Conservation (phyloP, 1,140 invertebrate species). For the Adoxophyes honmai region DNA sequence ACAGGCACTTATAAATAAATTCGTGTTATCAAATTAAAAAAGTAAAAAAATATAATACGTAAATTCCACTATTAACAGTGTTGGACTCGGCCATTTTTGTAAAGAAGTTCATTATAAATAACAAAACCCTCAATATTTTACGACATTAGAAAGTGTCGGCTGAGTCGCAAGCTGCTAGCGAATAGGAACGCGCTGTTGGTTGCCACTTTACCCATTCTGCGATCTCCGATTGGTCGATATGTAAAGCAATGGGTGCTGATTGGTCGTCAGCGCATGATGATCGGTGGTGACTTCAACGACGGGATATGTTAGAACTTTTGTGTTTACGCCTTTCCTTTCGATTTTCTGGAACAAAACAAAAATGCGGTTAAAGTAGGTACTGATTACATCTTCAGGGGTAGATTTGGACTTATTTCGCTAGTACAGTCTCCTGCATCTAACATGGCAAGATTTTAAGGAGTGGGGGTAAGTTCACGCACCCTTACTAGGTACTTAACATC, state of each 20-base stretch:
- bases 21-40: neutral
- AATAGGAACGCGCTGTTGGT: neutral
- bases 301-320: too few species aligned
- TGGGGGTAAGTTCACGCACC: too few species aligned
- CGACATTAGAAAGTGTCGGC: neutral
- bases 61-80: neutral
- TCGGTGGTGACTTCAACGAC: neutral
- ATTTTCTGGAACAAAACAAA: neutral
- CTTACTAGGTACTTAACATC: too few species aligned
- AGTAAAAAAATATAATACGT: neutral
- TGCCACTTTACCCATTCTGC: neutral
- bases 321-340: constrained; percentile 1
- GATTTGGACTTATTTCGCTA: too few species aligned
- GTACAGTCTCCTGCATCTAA: too few species aligned
- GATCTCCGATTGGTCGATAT: neutral
- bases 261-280: neutral
- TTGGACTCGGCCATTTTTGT: too few species aligned
- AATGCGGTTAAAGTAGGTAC: neutral
- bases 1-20: neutral
- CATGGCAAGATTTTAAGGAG: too few species aligned
- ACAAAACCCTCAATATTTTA: neutral
- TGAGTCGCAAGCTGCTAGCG: neutral
- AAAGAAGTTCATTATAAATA: too few species aligned
- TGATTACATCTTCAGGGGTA: too few species aligned
- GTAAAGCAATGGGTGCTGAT: neutral